Evolutionary conservation across 2,797 vertebrate species (phyloP).

Genomic region (Phrynocephalus vlangalii): DNA sequence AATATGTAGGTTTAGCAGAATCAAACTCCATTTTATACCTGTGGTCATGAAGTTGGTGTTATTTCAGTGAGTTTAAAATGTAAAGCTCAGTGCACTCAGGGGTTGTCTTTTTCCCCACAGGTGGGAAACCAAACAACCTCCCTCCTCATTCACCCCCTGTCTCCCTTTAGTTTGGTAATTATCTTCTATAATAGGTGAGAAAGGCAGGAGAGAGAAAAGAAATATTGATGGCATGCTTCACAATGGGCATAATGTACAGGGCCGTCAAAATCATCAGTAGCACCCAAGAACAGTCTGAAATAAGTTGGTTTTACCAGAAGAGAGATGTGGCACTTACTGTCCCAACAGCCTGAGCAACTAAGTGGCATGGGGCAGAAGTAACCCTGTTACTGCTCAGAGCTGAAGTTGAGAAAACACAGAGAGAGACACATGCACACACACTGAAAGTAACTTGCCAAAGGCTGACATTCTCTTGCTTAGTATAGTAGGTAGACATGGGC

Average conservation of each 20-base stretch:
- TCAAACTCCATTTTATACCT: too few relatives aligned
- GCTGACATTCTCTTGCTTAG: too few relatives aligned
- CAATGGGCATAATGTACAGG: neutral
- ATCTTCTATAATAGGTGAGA: neutral
- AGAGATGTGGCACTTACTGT: neutral
- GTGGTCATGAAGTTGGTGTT: neutral
- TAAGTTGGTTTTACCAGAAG: neutral
- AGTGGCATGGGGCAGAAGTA: neutral
- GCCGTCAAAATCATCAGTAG: neutral
- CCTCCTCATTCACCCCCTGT: too few relatives aligned
- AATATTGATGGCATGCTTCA: neutral
- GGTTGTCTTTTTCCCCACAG: neutral
- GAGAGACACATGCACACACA: too few relatives aligned
- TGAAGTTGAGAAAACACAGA: too few relatives aligned
- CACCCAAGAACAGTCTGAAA: neutral
- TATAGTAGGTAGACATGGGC: too few relatives aligned
- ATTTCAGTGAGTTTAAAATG: neutral
- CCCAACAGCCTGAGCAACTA: neutral
- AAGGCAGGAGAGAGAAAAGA: neutral
- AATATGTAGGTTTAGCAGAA: neutral
- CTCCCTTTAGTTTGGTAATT: neutral
- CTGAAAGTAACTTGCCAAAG: too few relatives aligned
- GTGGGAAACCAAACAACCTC: neutral
- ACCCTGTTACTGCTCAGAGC: neutral
- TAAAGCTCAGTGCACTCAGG: neutral